Evolutionary conservation across 2,888 invertebrate species (phyloP).

Genomic region (Scrobipalpa atriplicella): DNA sequence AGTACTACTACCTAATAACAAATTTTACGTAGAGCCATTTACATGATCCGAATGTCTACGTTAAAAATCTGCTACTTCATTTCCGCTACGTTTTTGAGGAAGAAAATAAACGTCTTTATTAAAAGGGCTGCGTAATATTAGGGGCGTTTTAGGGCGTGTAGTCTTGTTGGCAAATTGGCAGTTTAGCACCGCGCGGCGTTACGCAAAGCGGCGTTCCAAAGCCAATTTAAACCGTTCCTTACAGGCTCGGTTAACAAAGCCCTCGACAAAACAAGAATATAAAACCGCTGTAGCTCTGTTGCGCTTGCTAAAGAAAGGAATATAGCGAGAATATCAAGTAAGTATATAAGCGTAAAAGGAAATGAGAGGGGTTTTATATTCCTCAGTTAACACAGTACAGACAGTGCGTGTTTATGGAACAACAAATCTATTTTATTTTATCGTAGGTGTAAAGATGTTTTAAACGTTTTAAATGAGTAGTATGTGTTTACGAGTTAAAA

Average conservation of each 20-base stretch:
- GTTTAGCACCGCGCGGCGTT: constrained; percentile 58
- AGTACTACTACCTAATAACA: no score
- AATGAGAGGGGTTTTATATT: background rate
- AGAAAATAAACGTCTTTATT: constrained; percentile 12
- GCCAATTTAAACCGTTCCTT: constrained; percentile 64
- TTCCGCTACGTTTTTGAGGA: background rate
- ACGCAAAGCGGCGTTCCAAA: constrained; percentile 60
- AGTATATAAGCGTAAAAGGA: background rate
- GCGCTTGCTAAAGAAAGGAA: constrained; percentile 36
- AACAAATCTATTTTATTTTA: constrained; percentile 9
- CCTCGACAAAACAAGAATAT: constrained; percentile 65
- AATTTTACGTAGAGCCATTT: no score
- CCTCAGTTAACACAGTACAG: constrained; percentile 1
- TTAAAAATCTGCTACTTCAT: no score
- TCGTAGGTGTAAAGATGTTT: background rate
- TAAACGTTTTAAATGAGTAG: background rate
- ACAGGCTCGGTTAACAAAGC: constrained; percentile 56
- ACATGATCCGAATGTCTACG: no score
- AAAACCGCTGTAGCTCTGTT: constrained; percentile 53
- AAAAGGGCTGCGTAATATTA: background rate
- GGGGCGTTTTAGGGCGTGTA: constrained; percentile 44
- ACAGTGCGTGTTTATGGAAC: constrained; percentile 11
- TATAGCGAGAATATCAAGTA: background rate
- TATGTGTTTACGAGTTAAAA: background rate
- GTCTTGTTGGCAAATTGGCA: constrained; percentile 63